Percentiles rank a stretch among this genome's conserved stretches.
phyloP scores from a whole-genome alignment of 2,113 vertebrate genomes.

The Mormyrus iriodes region DNA sequence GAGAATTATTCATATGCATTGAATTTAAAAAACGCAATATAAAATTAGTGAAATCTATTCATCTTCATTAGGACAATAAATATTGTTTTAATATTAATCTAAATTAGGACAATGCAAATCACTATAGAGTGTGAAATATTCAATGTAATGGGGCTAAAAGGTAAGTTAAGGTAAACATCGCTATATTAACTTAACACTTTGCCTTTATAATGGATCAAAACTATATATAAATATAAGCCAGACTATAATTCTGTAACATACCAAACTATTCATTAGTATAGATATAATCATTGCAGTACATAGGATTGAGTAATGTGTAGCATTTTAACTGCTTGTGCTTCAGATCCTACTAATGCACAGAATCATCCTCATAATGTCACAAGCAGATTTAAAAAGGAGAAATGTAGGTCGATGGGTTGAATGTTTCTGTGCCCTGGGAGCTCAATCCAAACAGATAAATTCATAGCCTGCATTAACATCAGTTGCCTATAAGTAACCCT shows the following conservation, averaged over 20 bases:
- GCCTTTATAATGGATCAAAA: not conserved
- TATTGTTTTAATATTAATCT: not conserved
- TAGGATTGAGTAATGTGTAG: not conserved
- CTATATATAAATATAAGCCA: not conserved
- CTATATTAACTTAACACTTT: not conserved
- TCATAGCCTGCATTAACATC: not conserved
- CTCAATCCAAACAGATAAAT: conserved; percentile 28
- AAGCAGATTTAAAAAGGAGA: not conserved
- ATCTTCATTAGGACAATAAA: not conserved
- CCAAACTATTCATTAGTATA: not conserved
- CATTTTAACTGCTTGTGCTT: conserved; percentile 52
- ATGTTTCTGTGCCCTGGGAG: conserved; percentile 44
- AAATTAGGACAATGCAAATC: not conserved
- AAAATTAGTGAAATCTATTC: not conserved
- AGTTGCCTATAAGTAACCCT: not conserved
- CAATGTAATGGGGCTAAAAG: not conserved
- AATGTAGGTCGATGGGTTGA: not conserved
- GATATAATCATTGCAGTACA: not conserved
- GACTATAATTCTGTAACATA: not conserved
- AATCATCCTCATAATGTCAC: conserved; percentile 46
- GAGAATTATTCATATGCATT: conserved; percentile 57
- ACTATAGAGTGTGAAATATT: not conserved
- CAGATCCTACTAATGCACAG: conserved; percentile 59
- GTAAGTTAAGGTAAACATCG: conserved; percentile 15
- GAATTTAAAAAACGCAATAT: not conserved